Percentiles rank a stretch among this genome's conserved stretches.
phyloP scores from a whole-genome alignment of 1,140 invertebrate species.

The Lordiphosa collinella region DNA sequence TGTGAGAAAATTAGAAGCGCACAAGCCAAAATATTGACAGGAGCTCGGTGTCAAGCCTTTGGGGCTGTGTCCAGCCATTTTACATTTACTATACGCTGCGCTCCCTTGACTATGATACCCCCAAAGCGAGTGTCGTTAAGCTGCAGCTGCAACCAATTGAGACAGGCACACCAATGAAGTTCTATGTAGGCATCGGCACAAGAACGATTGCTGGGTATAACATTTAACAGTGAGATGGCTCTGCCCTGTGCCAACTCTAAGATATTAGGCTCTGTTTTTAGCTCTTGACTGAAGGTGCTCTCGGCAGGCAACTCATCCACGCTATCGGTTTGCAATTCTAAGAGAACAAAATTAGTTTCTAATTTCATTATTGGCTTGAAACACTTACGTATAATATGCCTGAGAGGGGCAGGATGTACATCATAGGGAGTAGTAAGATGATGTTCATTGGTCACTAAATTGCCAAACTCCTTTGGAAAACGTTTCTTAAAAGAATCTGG shows the following conservation, averaged over 20 bases:
- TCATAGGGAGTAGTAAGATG: conserved; percentile 91
- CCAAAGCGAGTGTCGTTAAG: conserved; percentile 74
- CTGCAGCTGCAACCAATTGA: conserved; percentile 84
- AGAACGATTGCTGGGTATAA: conserved; percentile 86
- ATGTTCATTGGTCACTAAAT: conserved; percentile 85
- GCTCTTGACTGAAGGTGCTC: conserved; percentile 14
- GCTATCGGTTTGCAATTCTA: conserved; percentile 42
- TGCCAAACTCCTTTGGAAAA: conserved; percentile 83
- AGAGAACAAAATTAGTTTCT: background rate
- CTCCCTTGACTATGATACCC: conserved; percentile 79
- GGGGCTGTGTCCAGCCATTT: too few relatives aligned
- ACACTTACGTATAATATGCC: conserved; percentile 82
- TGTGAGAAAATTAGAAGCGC: too few relatives aligned
- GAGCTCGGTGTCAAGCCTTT: too few relatives aligned
- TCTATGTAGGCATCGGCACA: conserved; percentile 94
- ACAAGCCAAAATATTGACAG: too few relatives aligned
- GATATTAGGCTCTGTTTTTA: conserved; percentile 17
- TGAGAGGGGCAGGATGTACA: conserved; percentile 86
- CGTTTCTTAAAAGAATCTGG: conserved; percentile 85
- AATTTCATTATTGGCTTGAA: background rate
- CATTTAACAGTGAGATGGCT: conserved; percentile 64
- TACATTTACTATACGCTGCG: conserved; percentile 82
- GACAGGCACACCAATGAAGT: conserved; percentile 96
- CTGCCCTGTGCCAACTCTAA: conserved; percentile 46
- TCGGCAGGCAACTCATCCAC: conserved; percentile 26